Percentiles rank a stretch among this genome's conserved stretches.
phyloP scores from a whole-genome alignment of 2,797 vertebrate genomes.

The Neosalanx taihuensis region DNA sequence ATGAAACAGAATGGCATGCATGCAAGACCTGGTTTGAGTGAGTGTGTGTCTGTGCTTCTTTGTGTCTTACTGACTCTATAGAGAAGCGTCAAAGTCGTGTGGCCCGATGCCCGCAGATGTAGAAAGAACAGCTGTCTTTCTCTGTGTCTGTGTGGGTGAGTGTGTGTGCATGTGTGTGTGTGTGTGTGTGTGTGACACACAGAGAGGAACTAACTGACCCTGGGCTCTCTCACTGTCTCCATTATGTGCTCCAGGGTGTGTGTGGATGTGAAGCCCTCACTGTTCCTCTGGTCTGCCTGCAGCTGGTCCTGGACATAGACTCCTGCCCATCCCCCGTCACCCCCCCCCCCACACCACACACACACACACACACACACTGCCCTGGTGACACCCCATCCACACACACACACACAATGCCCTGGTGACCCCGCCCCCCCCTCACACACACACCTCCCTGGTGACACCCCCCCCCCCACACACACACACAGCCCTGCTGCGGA shows the following conservation, averaged over 20 bases:
- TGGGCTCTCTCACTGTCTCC: constrained; percentile 59
- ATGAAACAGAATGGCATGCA: constrained; percentile 23
- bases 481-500: constrained; percentile 23
- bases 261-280: constrained; percentile 44
- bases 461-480: too few relatives aligned
- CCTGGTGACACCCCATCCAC: too few relatives aligned
- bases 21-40: constrained; percentile 14
- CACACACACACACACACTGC: too few relatives aligned
- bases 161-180: constrained; percentile 31
- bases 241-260: constrained; percentile 45
- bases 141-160: constrained; percentile 35
- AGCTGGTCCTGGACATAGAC: constrained; percentile 34
- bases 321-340: constrained; percentile 32
- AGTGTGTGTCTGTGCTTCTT: constrained; percentile 29
- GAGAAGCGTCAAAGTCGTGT: constrained; percentile 48
- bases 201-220: constrained; percentile 47
- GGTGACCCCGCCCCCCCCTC: too few relatives aligned
- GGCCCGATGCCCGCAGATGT: constrained; percentile 50
- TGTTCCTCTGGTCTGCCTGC: constrained; percentile 39
- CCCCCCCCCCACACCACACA: not conserved
- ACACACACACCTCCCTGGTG: too few relatives aligned
- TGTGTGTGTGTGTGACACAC: constrained; percentile 25
- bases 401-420: too few relatives aligned
- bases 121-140: constrained; percentile 71
- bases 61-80: constrained; percentile 45